Percentiles rank a stretch among this genome's conserved stretches.
Conservation (phyloP, 2,888 invertebrate genomes). For the Archips xylosteana region DNA sequence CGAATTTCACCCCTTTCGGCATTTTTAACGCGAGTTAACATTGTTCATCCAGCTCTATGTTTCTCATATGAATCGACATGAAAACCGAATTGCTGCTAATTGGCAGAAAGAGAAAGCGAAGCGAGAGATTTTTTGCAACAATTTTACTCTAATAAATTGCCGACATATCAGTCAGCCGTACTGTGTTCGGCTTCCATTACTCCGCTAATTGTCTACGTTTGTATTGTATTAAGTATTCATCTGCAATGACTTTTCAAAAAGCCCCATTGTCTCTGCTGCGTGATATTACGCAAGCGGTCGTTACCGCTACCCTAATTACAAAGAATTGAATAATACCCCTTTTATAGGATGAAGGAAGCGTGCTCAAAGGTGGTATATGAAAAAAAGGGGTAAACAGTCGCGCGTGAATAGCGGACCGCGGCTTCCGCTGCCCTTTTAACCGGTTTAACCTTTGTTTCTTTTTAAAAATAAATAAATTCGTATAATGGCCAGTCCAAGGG, state of each 20-base stretch:
- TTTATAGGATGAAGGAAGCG: conserved; percentile 41
- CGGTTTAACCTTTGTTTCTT: conserved; percentile 54
- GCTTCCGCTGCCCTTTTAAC: conserved; percentile 59
- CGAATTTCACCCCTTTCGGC: conserved; percentile 12
- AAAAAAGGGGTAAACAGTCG: conserved; percentile 46
- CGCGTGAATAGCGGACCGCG: conserved; percentile 48
- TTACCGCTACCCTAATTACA: conserved; percentile 35
- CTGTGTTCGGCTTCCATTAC: conserved; percentile 43
- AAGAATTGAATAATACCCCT: conserved; percentile 37
- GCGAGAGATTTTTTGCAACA: conserved; percentile 33
- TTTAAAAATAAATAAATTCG: conserved; percentile 41
- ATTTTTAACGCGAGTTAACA: conserved; percentile 26
- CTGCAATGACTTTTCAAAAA: conserved; percentile 44
- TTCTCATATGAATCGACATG: conserved; percentile 29
- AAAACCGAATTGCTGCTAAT: conserved; percentile 28
- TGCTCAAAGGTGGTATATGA: conserved; percentile 44
- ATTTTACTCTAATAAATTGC: conserved; percentile 25
- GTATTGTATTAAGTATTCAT: conserved; percentile 44
- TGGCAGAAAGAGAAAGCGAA: conserved; percentile 30
- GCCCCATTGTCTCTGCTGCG: conserved; percentile 43
- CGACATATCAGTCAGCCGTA: conserved; percentile 9
- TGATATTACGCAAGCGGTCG: conserved; percentile 21
- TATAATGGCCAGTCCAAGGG: conserved; percentile 47
- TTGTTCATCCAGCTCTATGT: conserved; percentile 16
- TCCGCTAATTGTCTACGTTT: conserved; percentile 46